Conservation (phyloP, 2,797 vertebrate species). For the Hylomyscus alleni region DNA sequence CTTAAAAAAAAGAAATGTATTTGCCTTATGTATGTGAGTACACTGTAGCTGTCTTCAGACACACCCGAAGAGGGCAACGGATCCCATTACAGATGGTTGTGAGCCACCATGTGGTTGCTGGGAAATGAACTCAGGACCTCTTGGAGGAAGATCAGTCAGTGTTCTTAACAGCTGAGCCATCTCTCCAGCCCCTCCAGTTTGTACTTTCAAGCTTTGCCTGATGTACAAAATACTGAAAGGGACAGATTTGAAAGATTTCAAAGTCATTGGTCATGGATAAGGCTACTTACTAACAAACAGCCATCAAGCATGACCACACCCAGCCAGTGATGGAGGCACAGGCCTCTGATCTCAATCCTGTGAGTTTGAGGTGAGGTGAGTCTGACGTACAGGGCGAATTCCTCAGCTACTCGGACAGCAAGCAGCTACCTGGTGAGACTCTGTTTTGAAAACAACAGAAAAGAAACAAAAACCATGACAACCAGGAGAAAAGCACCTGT, state of each 20-base stretch:
- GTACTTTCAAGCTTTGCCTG: constrained; percentile 29
- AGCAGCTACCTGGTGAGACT: background rate
- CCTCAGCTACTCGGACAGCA: background rate
- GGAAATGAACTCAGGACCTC: no score
- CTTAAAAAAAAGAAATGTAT: background rate
- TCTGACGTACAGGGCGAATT: background rate
- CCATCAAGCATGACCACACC: background rate
- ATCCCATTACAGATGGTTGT: no score
- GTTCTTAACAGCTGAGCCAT: no score
- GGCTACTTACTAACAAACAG: background rate
- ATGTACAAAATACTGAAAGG: constrained; percentile 36
- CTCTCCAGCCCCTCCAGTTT: no score
- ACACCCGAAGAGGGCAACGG: no score
- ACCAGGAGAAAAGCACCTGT: background rate
- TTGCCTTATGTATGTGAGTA: no score
- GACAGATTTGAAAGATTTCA: constrained; percentile 8
- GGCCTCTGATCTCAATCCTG: background rate
- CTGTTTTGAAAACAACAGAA: background rate
- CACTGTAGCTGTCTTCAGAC: no score
- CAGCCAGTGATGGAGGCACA: background rate
- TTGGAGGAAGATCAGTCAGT: no score
- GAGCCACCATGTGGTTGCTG: no score
- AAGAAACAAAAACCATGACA: background rate
- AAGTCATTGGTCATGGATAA: background rate
- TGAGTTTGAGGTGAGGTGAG: background rate